Conservation (phyloP, 2,113 vertebrate species). For the Bettongia penicillata region DNA sequence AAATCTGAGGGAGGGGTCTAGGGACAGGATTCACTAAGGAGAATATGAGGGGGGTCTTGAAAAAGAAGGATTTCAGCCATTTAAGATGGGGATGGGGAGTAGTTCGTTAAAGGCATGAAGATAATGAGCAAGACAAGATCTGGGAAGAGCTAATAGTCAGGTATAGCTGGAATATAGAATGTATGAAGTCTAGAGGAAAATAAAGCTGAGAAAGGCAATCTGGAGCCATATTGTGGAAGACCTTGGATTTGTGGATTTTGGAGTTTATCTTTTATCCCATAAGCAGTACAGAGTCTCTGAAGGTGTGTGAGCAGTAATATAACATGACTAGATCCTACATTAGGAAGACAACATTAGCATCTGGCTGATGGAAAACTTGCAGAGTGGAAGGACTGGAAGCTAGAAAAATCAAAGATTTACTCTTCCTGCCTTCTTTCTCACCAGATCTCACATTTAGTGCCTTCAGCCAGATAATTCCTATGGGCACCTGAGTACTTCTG, state of each 20-base stretch:
- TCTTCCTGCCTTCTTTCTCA: background rate
- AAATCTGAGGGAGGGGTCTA: constrained; percentile 15
- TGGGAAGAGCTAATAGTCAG: background rate
- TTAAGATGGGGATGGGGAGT: too few species aligned
- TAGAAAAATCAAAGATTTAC: background rate
- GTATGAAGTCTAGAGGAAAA: background rate
- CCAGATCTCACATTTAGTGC: background rate
- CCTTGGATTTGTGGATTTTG: background rate
- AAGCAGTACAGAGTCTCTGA: background rate
- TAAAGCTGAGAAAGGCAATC: background rate
- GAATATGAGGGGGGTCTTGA: background rate
- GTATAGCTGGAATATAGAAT: background rate
- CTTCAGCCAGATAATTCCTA: background rate
- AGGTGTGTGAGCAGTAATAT: background rate
- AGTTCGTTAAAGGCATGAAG: background rate
- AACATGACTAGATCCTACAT: background rate
- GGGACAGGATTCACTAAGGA: background rate
- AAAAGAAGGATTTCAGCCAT: background rate
- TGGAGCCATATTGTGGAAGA: background rate
- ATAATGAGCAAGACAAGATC: background rate
- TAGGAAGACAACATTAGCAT: background rate
- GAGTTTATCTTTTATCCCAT: background rate
- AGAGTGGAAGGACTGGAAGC: background rate
- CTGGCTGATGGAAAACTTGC: background rate
- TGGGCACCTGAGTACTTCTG: background rate